These are phyloP conservation scores for Thalassarche chlororhynchos DNA, from an alignment of 2,113 vertebrate genomes.

Conservation along the genomic window DNA sequence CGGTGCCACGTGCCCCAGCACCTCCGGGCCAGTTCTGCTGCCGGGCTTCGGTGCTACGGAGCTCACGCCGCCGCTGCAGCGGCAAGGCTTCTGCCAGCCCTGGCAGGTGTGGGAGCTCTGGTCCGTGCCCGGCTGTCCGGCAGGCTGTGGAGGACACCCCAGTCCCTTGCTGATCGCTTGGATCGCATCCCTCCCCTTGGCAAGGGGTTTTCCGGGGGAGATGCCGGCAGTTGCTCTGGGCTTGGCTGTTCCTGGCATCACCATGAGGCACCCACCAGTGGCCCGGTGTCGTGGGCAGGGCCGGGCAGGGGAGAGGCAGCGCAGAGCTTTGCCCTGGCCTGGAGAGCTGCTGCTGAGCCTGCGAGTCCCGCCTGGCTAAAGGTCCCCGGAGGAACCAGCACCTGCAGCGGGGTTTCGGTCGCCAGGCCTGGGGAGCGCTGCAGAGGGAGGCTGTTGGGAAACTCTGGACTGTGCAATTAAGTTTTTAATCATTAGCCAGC, in stretches of 20 bases:
- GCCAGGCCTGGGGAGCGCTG: neutral
- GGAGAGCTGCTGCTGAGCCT: neutral
- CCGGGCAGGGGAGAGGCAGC: neutral
- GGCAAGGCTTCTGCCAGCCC: neutral
- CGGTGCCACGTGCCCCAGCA: neutral
- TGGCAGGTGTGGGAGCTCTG: neutral
- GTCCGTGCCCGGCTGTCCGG: neutral
- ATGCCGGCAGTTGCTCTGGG: neutral
- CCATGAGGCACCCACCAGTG: neutral
- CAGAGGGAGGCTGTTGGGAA: neutral
- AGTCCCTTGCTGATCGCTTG: neutral
- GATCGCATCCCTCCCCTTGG: fast-evolving
- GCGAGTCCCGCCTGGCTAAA: neutral
- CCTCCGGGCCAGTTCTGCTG: fast-evolving
- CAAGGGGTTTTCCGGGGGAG: fast-evolving
- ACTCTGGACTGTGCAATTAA: neutral
- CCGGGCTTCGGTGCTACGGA: fast-evolving
- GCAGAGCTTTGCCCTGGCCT: neutral
- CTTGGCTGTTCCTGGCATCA: neutral
- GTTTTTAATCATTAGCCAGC: constrained; percentile 46
- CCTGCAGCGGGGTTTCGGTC: neutral
- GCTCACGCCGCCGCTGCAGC: fast-evolving
- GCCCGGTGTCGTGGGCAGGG: fast-evolving
- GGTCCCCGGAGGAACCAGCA: fast-evolving
- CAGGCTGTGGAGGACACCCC: neutral